Base-by-base conservation (phyloP, 2,113 vertebrate species). In the Tachuris rubrigastra region DNA sequence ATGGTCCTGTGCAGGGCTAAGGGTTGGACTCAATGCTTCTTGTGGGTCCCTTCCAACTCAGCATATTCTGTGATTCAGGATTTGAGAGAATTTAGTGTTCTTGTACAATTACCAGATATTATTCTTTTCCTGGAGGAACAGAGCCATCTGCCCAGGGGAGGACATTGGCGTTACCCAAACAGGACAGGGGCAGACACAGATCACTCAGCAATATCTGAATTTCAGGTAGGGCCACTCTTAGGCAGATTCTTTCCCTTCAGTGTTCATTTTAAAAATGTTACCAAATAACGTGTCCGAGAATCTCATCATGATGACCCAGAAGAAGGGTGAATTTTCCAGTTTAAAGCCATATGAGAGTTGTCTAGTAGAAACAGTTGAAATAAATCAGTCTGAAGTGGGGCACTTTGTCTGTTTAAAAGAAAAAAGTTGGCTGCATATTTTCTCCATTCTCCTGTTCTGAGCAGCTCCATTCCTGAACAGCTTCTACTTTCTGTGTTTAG, bases 221-320 rank as follows among this genome's bases (percentile, higher is more conserved):
- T 86, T 84, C 39, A 47, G 52, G 35, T 67, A 22, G 59, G 42
- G n/a, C 39, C 60, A 18, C 30, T 74, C n/a, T 31, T 66, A 82
- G 44, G 30, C 42, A n/a, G 33, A 44, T 73, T 89, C 46, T 73
- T 93, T 85, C 66, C 31, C 24, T 87, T 59, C 56, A n/a, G 69
- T 62, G 47, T 33, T 83, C 9, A 67, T 80, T 86, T 90, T 31
- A 72, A 53, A 95, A 88, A 75, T 71, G 44, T 47, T 85, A 39
- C 87, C 31, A 8, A 22, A 41, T 47, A 53, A 74, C 2, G 1
- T 77, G 21, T 68, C 62, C 44, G 37, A 86, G 37, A 76, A 49
- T 77, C 42, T 86, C 56, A 42, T 86, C 10, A 35, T 27, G 22
- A 37, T 80, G 56, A 80, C 27, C 19, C 37, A 82, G 39, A 22